Evolutionary conservation across 92 coral and sea anemone species (phyloP), one percentile per base, ranked within the genome.

Genomic region (Porites rus): DNA sequence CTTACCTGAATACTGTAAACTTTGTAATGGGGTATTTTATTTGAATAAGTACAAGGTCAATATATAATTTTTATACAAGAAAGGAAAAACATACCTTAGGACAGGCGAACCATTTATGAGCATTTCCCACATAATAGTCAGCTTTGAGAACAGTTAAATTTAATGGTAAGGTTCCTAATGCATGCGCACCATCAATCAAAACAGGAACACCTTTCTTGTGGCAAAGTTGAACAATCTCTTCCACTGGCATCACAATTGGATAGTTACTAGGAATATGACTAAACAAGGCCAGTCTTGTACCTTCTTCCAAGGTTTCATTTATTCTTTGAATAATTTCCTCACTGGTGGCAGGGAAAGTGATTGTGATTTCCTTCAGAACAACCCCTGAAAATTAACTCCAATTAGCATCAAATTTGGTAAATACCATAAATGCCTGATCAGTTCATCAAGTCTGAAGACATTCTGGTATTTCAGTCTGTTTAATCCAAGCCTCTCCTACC

Each of bases 111-210:
- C 95, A 92, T 59, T 92, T 92, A 76, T 92, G 95, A 12, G 93
- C 89, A 73, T 92, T 89, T 4, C 87, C 80, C 18, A 92, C 95
- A 86, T 92, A 92, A 76, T 81, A 92, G 65, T 92, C 95, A 75
- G 93, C 93, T 12, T 81, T 65, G 31, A 92, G 77, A 25, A 58
- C 51, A 24, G 14, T 1, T 63, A 92, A 43, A 19, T 89, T 75
- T 22, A 92, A 68, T 8, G 88, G 88, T 54, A 92, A 24, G 61
- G 78, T 69, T 9, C 95, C 95, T 0, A 89, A 72, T 1, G 95
- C 95, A 82, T 89, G 95, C 0, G 95, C 95, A 43, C 95, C 95
- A 67, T 92, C 95, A 52, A 92, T 89, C 21, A 92, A 68, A 10
- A 92, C 91, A 38, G 88, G 91, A 11, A 92, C 91, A 69, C 92